phyloP scores from a whole-genome alignment of 2,888 invertebrate genomes.

The Dryobota labecula region DNA sequence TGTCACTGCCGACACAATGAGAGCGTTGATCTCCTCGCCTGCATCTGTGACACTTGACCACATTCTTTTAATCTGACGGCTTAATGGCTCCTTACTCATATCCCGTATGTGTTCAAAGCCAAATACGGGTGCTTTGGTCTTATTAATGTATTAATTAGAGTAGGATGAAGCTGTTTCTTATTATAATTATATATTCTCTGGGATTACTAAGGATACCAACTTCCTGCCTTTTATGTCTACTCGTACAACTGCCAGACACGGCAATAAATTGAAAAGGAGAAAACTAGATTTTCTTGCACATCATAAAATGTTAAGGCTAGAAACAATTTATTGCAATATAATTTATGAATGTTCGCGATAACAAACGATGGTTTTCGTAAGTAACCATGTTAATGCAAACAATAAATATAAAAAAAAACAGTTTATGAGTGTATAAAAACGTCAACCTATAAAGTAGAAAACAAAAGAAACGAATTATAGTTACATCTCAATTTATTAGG shows the following conservation, averaged over 20 bases:
- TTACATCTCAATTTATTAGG: constrained; percentile 23
- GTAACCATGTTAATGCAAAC: constrained; percentile 48
- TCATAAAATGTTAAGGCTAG: constrained; percentile 21
- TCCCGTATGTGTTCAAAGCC: constrained; percentile 65
- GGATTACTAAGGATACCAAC: constrained; percentile 22
- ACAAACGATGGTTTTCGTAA: constrained; percentile 32
- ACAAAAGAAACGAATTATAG: constrained; percentile 42
- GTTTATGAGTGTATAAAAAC: constrained; percentile 44
- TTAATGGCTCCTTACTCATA: constrained; percentile 73
- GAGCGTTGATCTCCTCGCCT: constrained; percentile 87
- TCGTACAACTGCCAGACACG: constrained; percentile 18
- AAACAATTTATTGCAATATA: constrained; percentile 29
- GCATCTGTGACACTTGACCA: constrained; percentile 83
- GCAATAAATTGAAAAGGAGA: constrained; percentile 30
- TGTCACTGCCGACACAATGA: constrained; percentile 89
- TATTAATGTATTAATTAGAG: constrained; percentile 42
- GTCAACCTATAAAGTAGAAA: constrained; percentile 31
- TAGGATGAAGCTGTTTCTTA: constrained; percentile 48
- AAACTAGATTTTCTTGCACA: constrained; percentile 30
- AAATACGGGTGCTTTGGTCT: constrained; percentile 67
- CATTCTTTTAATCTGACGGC: constrained; percentile 77
- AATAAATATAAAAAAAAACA: constrained; percentile 52
- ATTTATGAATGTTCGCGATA: constrained; percentile 44
- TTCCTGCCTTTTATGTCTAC: constrained; percentile 39
- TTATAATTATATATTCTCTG: constrained; percentile 20